Conservation (phyloP, 2,888 invertebrate genomes). For the Mythimna loreyi region DNA sequence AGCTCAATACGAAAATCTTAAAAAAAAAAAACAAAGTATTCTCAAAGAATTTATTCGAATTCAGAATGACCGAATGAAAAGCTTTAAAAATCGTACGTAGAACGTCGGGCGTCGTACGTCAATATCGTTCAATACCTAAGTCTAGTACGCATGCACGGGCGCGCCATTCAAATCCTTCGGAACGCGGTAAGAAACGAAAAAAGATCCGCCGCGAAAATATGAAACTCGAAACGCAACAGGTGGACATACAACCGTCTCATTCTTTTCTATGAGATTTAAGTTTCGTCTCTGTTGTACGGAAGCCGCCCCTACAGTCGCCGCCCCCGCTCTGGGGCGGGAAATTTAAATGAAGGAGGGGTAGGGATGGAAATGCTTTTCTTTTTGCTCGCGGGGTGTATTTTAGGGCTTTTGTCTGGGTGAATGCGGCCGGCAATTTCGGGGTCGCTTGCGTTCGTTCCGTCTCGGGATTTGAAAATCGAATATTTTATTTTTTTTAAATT, state of each 20-base stretch:
- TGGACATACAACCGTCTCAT: slow-evolving; percentile 89
- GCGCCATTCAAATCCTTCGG: slow-evolving; percentile 86
- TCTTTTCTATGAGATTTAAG: slow-evolving; percentile 88
- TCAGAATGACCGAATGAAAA: slow-evolving; percentile 65
- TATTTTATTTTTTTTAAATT: slow-evolving; percentile 69
- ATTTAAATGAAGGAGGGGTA: slow-evolving; percentile 89
- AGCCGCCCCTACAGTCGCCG: slow-evolving; percentile 89
- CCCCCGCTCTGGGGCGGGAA: slow-evolving; percentile 89
- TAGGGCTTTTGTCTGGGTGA: slow-evolving; percentile 90
- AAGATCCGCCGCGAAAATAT: slow-evolving; percentile 87
- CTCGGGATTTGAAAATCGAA: slow-evolving; percentile 85
- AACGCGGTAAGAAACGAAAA: slow-evolving; percentile 86
- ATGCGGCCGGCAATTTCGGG: slow-evolving; percentile 90
- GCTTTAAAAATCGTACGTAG: slow-evolving; percentile 77
- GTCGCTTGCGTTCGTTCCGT: slow-evolving; percentile 86
- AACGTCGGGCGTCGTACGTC: slow-evolving; percentile 71
- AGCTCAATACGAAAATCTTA: background rate
- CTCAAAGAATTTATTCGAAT: slow-evolving; percentile 58
- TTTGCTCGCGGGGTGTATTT: slow-evolving; percentile 89
- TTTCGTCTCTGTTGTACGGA: slow-evolving; percentile 87
- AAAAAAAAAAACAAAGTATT: slow-evolving; percentile 19
- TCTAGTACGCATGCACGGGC: slow-evolving; percentile 85
- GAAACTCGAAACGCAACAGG: slow-evolving; percentile 88
- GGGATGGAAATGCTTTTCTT: slow-evolving; percentile 89
- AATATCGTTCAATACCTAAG: slow-evolving; percentile 84